Evolutionary conservation across 2,113 vertebrate genomes (phyloP).

Genomic region (Polypterus bichir): DNA sequence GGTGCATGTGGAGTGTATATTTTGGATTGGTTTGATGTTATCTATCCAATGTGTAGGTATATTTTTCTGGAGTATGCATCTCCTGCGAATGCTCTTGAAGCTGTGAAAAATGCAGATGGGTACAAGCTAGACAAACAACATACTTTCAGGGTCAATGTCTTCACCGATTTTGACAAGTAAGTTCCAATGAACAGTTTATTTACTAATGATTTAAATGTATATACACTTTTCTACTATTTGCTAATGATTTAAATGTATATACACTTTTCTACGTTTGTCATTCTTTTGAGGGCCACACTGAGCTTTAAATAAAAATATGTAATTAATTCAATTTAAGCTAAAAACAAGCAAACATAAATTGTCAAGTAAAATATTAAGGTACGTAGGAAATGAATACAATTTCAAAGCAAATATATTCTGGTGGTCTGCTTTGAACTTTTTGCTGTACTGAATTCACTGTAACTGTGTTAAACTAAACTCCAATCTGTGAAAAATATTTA

Average conservation of each 20-base stretch:
- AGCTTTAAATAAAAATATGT: not conserved
- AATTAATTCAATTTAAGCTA: too few species aligned
- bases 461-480: too few species aligned
- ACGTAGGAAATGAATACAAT: too few species aligned
- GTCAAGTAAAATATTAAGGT: too few species aligned
- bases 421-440: too few species aligned
- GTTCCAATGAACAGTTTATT: constrained; percentile 20
- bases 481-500: too few species aligned
- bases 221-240: not conserved
- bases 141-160: constrained; percentile 91
- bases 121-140: constrained; percentile 97
- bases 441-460: too few species aligned
- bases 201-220: not conserved
- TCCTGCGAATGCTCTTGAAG: constrained; percentile 77
- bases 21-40: too few species aligned
- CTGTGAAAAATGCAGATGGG: constrained; percentile 88
- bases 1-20: too few species aligned
- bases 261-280: not conserved
- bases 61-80: constrained; percentile 92
- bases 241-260: not conserved
- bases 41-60: constrained; percentile 46
- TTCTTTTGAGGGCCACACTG: too few species aligned
- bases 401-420: too few species aligned
- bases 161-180: constrained; percentile 96
- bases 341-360: too few species aligned